phyloP scores from a whole-genome alignment of 2,888 invertebrate genomes.

The Spialia ferax region DNA sequence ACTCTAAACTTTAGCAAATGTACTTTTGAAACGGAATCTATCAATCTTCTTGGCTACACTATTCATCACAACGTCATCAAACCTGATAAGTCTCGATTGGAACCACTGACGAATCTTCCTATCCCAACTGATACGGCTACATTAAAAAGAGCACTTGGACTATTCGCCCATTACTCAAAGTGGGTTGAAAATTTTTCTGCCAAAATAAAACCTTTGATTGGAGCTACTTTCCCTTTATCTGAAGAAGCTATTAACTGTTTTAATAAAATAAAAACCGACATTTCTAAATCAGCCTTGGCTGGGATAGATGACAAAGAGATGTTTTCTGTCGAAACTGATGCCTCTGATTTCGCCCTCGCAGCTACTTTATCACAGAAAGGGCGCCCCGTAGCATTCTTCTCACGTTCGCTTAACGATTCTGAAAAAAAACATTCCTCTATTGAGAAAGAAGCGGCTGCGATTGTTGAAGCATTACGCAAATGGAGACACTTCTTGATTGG shows the following conservation, averaged over 20 bases:
- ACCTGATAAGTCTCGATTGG: constrained; percentile 7
- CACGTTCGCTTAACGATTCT: constrained; percentile 7
- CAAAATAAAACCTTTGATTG: constrained; percentile 1
- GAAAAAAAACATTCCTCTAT: not conserved
- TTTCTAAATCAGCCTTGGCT: constrained; percentile 2
- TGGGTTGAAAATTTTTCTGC: constrained; percentile 10
- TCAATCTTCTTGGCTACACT: constrained; percentile 17
- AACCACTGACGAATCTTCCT: constrained; percentile 5
- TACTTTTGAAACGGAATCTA: not conserved
- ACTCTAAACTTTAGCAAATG: not conserved
- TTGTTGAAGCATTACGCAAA: not conserved
- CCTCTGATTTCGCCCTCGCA: constrained; percentile 4
- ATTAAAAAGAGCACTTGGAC: constrained; percentile 7
- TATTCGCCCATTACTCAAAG: constrained; percentile 14
- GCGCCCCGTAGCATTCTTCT: not conserved
- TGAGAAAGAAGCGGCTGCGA: not conserved
- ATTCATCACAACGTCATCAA: not conserved
- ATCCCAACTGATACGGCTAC: not conserved
- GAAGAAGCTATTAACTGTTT: constrained; percentile 7
- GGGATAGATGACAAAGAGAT: constrained; percentile 2
- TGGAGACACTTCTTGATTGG: constrained; percentile 5
- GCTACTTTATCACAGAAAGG: constrained; percentile 8
- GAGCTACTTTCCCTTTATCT: constrained; percentile 2
- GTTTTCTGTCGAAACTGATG: constrained; percentile 5
- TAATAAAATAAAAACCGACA: not conserved